Percentiles rank a stretch among this genome's conserved stretches.
These are phyloP conservation scores for Cercopithecus mitis DNA, from an alignment of 2,797 vertebrate species.

Conservation along the genomic window DNA sequence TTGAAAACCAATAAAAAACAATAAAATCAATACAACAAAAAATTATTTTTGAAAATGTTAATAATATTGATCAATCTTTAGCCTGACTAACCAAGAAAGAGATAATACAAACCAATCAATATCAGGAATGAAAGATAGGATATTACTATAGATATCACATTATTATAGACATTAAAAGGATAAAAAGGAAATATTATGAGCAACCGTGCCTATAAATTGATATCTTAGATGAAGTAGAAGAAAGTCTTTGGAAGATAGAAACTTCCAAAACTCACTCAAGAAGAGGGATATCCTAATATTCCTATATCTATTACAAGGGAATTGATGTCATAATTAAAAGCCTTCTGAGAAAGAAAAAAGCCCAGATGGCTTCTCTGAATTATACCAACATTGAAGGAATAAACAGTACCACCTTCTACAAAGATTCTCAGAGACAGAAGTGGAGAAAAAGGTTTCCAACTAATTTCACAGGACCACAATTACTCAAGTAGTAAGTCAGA, in stretches of 20 bases:
- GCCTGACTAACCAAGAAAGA: neutral
- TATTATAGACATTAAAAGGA: neutral
- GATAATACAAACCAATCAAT: neutral
- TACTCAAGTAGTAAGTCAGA: neutral
- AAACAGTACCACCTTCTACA: neutral
- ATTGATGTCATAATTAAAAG: neutral
- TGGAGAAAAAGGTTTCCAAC: neutral
- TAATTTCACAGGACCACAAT: neutral
- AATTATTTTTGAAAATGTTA: neutral
- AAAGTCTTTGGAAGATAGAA: neutral
- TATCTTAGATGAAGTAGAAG: neutral
- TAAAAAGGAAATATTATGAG: neutral
- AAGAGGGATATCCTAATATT: neutral
- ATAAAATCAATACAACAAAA: neutral
- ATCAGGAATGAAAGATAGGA: neutral
- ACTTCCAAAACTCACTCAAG: neutral
- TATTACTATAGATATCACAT: neutral
- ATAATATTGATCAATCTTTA: neutral
- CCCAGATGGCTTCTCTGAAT: neutral
- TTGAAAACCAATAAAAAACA: neutral
- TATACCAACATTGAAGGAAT: neutral
- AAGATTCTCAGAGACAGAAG: neutral
- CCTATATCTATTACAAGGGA: neutral
- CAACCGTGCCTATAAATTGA: neutral
- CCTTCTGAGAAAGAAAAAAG: neutral